Conservation (phyloP, 1,140 invertebrate genomes). For the Drosophila simulans region DNA sequence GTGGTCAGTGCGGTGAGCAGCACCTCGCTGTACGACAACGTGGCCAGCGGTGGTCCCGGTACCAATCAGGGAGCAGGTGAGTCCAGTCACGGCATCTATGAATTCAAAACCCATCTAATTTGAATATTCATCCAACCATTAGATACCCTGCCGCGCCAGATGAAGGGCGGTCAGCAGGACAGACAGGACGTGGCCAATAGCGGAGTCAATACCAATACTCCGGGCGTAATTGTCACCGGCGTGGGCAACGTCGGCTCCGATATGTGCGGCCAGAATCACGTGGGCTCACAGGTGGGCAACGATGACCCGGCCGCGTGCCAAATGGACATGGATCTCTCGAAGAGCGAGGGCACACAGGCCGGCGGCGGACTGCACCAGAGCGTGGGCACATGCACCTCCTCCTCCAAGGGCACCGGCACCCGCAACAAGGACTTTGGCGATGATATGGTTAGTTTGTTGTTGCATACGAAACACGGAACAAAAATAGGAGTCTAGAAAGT, state of each 20-base stretch:
- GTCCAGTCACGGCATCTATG: neutral
- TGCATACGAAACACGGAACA: neutral
- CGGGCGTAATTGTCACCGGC: constrained; percentile 71
- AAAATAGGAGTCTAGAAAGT: too few species aligned
- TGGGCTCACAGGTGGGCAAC: constrained; percentile 83
- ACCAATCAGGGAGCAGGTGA: constrained; percentile 59
- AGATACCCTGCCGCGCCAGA: constrained; percentile 85
- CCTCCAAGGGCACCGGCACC: constrained; percentile 87
- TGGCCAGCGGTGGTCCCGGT: constrained; percentile 86
- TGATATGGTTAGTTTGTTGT: constrained; percentile 73
- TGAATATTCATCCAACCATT: neutral
- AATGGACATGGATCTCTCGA: constrained; percentile 86
- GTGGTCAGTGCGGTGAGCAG: constrained; percentile 93
- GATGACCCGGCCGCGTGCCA: constrained; percentile 78
- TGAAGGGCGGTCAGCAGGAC: constrained; percentile 86
- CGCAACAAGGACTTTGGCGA: constrained; percentile 85
- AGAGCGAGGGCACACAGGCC: constrained; percentile 92
- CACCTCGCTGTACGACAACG: constrained; percentile 95
- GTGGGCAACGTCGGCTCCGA: constrained; percentile 67
- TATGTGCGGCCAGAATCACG: constrained; percentile 86
- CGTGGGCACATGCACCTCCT: constrained; percentile 81
- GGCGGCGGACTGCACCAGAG: constrained; percentile 88
- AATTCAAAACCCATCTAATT: neutral
- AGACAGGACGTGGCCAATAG: constrained; percentile 87
- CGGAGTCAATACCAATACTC: constrained; percentile 85